phyloP scores from a whole-genome alignment of 2,113 vertebrate species.

The Propithecus coquereli region DNA sequence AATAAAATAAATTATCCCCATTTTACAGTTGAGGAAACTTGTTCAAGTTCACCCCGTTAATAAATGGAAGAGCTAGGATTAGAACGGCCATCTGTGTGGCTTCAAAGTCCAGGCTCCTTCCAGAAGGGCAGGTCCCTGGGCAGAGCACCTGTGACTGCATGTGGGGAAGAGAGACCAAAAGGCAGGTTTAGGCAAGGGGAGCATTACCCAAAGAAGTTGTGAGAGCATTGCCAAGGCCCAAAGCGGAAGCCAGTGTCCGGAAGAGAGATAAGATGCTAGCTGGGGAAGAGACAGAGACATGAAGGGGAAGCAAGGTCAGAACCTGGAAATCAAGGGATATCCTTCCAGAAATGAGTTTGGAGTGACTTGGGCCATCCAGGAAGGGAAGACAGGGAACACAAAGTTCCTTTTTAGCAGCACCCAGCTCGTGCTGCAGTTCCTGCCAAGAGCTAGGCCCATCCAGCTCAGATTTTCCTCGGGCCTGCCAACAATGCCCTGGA shows the following conservation, averaged over 20 bases:
- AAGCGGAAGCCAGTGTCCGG: background rate
- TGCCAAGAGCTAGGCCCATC: background rate
- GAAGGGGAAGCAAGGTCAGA: background rate
- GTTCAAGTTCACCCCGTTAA: background rate
- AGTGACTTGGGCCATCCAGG: background rate
- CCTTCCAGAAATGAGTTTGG: conserved; percentile 32
- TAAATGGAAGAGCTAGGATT: background rate
- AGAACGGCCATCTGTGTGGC: background rate
- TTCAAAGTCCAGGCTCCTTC: background rate
- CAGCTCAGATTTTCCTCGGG: conserved; percentile 45
- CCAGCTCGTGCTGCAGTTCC: background rate
- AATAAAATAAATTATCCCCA: background rate
- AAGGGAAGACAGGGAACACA: background rate
- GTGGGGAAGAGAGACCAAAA: background rate
- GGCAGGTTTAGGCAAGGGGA: background rate
- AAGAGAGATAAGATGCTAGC: background rate
- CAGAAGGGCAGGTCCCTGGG: background rate
- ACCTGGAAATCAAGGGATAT: background rate
- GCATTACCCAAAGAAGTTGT: background rate
- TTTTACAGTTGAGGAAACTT: background rate
- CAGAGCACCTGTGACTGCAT: background rate
- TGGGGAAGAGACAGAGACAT: background rate
- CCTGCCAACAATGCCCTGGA: background rate
- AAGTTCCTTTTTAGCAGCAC: background rate
- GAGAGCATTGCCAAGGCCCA: background rate